Conservation (phyloP, 2,797 vertebrate species). For the Pseudotriccus pelzelni region DNA sequence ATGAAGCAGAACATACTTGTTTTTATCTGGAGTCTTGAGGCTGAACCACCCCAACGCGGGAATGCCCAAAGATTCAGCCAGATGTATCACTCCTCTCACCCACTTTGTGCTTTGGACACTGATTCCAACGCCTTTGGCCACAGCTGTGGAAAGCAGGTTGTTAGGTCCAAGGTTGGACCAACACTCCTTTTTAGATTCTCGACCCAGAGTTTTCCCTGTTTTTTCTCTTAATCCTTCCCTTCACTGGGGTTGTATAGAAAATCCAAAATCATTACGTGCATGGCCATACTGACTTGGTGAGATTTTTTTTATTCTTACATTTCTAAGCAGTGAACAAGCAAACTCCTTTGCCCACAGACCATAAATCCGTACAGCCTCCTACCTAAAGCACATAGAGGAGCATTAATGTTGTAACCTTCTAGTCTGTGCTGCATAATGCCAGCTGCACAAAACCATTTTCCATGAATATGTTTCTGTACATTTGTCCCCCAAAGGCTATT, state of each 20-base stretch:
- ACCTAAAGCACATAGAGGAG: neutral
- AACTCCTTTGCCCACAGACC: neutral
- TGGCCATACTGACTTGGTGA: neutral
- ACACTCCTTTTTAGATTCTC: conserved; percentile 20
- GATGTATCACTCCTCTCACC: neutral
- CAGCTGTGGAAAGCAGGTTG: neutral
- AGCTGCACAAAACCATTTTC: neutral
- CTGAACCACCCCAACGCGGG: neutral
- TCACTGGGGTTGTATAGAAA: neutral
- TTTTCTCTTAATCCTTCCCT: neutral
- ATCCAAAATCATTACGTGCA: neutral
- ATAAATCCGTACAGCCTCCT: neutral
- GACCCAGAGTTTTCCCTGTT: neutral
- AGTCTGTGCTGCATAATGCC: neutral
- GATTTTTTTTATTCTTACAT: neutral
- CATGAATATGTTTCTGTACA: neutral
- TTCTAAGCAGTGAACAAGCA: neutral
- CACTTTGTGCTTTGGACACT: neutral
- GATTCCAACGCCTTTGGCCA: neutral
- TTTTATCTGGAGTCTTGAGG: conserved; percentile 45
- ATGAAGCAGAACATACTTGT: conserved; percentile 60
- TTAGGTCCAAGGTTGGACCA: neutral
- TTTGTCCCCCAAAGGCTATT: conserved; percentile 1
- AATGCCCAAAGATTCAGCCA: neutral
- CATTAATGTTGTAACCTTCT: neutral